Evolutionary conservation across 2,888 invertebrate genomes (phyloP).

Genomic region (Melikaiella ostensackeni): DNA sequence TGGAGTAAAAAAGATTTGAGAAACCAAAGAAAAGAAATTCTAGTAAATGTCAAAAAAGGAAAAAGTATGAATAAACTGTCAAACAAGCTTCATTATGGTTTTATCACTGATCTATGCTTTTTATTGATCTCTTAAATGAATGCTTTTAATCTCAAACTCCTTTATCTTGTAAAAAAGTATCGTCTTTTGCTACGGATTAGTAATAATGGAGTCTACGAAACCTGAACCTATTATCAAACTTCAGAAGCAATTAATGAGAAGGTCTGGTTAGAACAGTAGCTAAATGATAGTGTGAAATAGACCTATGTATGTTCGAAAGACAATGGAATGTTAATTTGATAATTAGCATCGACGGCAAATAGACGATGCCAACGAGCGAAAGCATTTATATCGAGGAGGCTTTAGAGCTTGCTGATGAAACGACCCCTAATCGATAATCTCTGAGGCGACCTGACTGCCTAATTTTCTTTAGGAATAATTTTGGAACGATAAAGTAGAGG

Average conservation of each 20-base stretch:
- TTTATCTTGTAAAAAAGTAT: no score
- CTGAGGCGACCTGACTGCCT: neutral
- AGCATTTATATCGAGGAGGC: neutral
- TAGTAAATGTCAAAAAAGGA: no score
- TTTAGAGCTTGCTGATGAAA: neutral
- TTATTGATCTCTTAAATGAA: no score
- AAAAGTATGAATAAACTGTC: no score
- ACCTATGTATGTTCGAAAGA: neutral
- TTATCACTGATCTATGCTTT: no score
- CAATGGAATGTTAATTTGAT: constrained; percentile 23
- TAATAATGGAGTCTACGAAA: neutral
- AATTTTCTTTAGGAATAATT: neutral
- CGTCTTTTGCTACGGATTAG: neutral
- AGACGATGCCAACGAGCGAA: neutral
- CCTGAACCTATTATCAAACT: neutral
- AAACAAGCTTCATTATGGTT: no score
- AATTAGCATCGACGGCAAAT: neutral
- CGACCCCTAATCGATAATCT: neutral
- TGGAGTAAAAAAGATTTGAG: no score
- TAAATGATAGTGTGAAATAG: neutral
- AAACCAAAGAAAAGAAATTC: no score
- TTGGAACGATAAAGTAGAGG: neutral
- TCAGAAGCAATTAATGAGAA: neutral
- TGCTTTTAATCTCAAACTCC: no score
- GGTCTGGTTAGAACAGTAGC: neutral